phyloP scores from a whole-genome alignment of 2,797 vertebrate species.

The Apogon hyalosoma region DNA sequence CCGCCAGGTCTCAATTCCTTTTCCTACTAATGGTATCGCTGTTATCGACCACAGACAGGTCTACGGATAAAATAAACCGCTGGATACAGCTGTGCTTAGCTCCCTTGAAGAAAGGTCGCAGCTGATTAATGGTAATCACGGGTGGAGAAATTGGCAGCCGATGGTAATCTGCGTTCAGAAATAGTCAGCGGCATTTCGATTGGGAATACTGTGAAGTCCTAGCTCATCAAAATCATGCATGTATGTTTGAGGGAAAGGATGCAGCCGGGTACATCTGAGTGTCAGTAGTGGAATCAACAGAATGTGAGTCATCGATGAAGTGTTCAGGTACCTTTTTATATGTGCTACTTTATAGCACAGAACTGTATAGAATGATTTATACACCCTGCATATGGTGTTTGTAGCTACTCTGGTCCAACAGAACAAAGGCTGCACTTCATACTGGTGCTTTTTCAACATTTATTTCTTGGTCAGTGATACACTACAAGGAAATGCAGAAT shows the following conservation, averaged over 20 bases:
- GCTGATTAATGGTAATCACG: constrained; percentile 56
- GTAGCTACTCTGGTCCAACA: no score
- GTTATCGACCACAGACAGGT: constrained; percentile 55
- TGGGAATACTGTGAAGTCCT: constrained; percentile 12
- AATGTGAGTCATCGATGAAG: background rate
- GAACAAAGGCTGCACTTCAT: no score
- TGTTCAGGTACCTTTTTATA: background rate
- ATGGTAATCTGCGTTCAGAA: constrained; percentile 49
- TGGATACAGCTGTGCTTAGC: background rate
- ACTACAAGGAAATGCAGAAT: no score
- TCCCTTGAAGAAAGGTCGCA: constrained; percentile 51
- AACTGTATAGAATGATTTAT: constrained; percentile 1
- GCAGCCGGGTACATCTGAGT: constrained; percentile 10
- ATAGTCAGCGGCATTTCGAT: constrained; percentile 43
- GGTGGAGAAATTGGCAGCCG: constrained; percentile 20
- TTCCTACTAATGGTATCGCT: constrained; percentile 13
- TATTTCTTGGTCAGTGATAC: no score
- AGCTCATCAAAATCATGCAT: background rate
- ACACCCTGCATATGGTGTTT: no score
- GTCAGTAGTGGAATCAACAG: constrained; percentile 20
- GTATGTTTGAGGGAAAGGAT: constrained; percentile 19
- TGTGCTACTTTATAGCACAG: constrained; percentile 3
- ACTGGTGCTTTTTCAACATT: no score
- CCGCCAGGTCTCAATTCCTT: background rate
- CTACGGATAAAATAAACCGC: constrained; percentile 48